Conservation (phyloP, 2,888 invertebrate species). For the Pherbina coryleti region DNA sequence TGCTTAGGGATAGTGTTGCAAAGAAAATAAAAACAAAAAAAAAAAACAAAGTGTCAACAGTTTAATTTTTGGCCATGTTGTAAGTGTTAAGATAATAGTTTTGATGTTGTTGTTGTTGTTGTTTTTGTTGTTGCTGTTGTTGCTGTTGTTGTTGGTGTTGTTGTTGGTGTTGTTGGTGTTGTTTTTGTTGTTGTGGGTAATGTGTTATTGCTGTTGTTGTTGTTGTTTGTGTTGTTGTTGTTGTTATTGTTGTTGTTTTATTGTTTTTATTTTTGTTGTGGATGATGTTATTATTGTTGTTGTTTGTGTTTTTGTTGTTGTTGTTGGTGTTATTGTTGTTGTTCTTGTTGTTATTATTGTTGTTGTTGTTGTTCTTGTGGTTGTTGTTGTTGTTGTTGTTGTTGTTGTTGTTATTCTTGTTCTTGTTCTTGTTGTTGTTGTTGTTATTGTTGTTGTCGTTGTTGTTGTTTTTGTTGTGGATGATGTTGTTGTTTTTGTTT, state of each 20-base stretch:
- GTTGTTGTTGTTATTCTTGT: constrained; percentile 49
- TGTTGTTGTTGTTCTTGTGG: constrained; percentile 41
- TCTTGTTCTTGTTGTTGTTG: no score
- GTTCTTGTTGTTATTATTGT: constrained; percentile 37
- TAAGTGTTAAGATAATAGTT: constrained; percentile 33
- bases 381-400: constrained; percentile 41
- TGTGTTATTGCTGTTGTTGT: constrained; percentile 33
- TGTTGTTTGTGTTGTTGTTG: constrained; percentile 40
- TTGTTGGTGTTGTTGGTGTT: constrained; percentile 4
- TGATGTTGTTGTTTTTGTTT: constrained; percentile 13
- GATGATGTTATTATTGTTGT: constrained; percentile 40
- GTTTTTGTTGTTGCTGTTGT: constrained; percentile 42
- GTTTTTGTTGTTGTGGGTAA: no score
- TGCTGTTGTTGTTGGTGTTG: constrained; percentile 31
- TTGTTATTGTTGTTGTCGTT: constrained; percentile 44
- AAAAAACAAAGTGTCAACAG: constrained; percentile 23
- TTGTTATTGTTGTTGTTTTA: constrained; percentile 48
- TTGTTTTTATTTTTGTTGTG: no score
- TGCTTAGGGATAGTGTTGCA: not conserved
- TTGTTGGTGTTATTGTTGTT: constrained; percentile 34
- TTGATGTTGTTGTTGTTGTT: constrained; percentile 41
- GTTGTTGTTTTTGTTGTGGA: constrained; percentile 45
- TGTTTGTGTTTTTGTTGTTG: constrained; percentile 46
- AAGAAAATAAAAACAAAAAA: not conserved
- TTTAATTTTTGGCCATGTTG: constrained; percentile 41